These are phyloP conservation scores for Mixornis gularis DNA, from an alignment of 2,113 vertebrate species.

Conservation along the genomic window DNA sequence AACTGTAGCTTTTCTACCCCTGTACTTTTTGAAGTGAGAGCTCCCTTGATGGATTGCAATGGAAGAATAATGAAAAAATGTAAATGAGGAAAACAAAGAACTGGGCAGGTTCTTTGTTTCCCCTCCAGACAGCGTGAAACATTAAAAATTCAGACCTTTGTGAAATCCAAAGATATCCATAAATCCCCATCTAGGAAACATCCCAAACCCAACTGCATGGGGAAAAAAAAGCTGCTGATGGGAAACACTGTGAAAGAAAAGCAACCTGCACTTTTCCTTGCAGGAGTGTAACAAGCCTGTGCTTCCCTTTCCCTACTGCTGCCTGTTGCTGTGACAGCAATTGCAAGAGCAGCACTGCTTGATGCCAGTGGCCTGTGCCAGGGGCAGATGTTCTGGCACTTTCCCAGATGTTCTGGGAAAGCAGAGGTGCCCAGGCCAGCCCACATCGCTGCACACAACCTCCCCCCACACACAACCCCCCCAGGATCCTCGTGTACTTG, in stretches of 20 bases:
- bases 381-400: neutral
- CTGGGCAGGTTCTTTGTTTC: neutral
- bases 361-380: neutral
- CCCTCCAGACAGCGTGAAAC: neutral
- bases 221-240: neutral
- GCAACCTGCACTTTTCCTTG: neutral
- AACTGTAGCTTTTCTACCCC: neutral
- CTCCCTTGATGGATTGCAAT: neutral
- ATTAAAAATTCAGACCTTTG: neutral
- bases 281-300: neutral
- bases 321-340: neutral
- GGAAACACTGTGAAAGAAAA: neutral
- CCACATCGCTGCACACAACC: rapidly evolving
- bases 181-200: neutral
- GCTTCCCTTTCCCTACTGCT: neutral
- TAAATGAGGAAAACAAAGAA: neutral
- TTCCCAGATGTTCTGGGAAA: neutral
- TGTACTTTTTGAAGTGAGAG: neutral
- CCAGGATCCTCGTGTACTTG: rapidly evolving
- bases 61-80: neutral
- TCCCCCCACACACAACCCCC: rapidly evolving
- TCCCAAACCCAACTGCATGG: neutral
- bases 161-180: neutral
- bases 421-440: neutral
- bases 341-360: neutral